Base-by-base conservation (phyloP, 2,888 invertebrate genomes). In the Agrochola lychnidis region DNA sequence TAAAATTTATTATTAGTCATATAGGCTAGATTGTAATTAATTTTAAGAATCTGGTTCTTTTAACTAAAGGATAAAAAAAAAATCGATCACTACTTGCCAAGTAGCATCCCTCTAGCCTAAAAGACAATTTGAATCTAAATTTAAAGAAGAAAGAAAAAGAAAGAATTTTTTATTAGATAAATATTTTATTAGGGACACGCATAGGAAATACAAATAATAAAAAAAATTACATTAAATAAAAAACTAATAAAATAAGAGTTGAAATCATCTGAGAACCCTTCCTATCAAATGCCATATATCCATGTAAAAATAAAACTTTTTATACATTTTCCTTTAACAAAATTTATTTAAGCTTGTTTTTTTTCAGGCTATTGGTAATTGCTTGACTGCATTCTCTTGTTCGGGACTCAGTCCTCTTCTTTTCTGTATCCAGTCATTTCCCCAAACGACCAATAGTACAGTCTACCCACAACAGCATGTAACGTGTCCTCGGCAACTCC, bases 401-500 rank as follows among this genome's bases (percentile, higher is more conserved):
- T 36, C 4, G 36, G 36, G 36, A 36, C 36, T 4, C 36, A 36
- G 36, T 36, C 36, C 36, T 3, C 36, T 36, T 16, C 16, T 6
- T 48, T 19, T 36, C 14, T 19, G 40, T 25, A 25, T 10, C 2
- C 56, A 70, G 81, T 10, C 0, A 75, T 53, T 53, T 67, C 1
- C 0, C 5, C 6, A 69, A 83, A 71, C 56, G 0, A 0, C 30
- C 36, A 0, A 57, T 42, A 22, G 42, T 4, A 0, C 0, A 25
- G 19, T 63, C 10, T 56, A 19, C 25, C 68, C 10, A 59, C 79
- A 75, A 78, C 88, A 75, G 78, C 78, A 81, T 82, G 81, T 85
- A 83, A 87, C 72, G 79, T 85, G 91, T 89, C 92, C 91, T 92
- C 89, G 91, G 64, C 71, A 42, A 71, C 80, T 88, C 78, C 83